Evolutionary conservation across 1,140 invertebrate species (phyloP), one percentile per base, ranked within the genome.

Genomic region (Spodoptera frugiperda): DNA sequence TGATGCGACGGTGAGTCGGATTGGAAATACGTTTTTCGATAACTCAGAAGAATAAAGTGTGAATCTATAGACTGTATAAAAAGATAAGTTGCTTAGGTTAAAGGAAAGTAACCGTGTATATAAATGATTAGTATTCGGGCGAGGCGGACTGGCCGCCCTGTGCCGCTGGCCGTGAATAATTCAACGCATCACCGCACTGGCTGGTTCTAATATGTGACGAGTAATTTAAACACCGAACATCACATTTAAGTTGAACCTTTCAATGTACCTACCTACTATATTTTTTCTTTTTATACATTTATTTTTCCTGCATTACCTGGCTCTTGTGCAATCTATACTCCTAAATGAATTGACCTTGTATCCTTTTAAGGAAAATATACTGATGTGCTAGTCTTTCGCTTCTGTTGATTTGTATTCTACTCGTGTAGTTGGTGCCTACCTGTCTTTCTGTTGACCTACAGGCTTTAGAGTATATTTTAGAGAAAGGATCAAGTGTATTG

Each of bases 161-260:
- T 51, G 76, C 75, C 68, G 76, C 19, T 53, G 72, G n/a, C 53
- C 76, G 71, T 84, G 81, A 80, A 84, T 84, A 78, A 84, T 84
- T 84, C 83, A 84, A 82, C 77, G 68, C 77, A 78, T 59, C 68
- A 57, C 57, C 25, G 54, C 73, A 76, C 67, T 44, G 74, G 70
- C 59, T 76, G 65, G 71, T 61, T 67, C 46, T 76, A 74, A 81
- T 79, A 78, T 81, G 72, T 81, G 78, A 81, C 65, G 48, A 68
- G 78, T 78, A 78, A 76, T 83, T 81, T 80, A 74, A 80, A 75
- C 63, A 68, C 12, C 46, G 54, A 74, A 17, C 67, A 75, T 67
- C 63, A 74, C 70, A 71, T 48, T 70, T 11, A 65, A 63, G 17
- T 77, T 15, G 19, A 77, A 33, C 15, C 19, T 51, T 49, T 61